Conservation (phyloP, 2,888 invertebrate genomes). For the Phengaris alcon region DNA sequence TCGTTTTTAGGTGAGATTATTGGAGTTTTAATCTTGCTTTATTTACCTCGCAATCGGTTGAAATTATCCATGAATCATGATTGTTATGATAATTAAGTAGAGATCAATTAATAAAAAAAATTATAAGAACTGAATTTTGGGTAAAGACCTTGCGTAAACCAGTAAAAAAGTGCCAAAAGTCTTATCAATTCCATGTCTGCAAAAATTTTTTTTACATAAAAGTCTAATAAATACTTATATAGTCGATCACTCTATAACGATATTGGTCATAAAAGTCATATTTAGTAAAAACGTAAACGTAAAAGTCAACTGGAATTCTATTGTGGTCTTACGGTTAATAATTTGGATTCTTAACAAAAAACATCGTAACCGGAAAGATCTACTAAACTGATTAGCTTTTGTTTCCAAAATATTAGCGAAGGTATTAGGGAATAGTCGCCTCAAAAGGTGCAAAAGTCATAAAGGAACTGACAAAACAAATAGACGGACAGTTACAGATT, state of each 20-base stretch:
- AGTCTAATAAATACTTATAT: too few species aligned
- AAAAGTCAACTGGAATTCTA: background rate
- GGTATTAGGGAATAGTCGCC: slow-evolving; percentile 49
- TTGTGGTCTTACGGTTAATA: background rate
- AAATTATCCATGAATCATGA: background rate
- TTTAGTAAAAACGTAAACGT: too few species aligned
- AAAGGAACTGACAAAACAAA: slow-evolving; percentile 54
- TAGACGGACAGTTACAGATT: slow-evolving; percentile 75
- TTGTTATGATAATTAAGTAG: background rate
- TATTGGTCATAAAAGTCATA: too few species aligned
- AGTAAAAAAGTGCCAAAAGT: too few species aligned
- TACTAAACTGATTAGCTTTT: background rate
- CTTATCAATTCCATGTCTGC: too few species aligned
- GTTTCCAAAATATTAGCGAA: slow-evolving; percentile 1
- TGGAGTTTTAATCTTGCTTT: background rate
- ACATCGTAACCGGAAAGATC: background rate
- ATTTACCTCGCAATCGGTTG: background rate
- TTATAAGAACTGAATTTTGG: too few species aligned
- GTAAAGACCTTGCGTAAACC: too few species aligned
- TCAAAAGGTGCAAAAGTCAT: slow-evolving; percentile 67
- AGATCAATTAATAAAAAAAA: too few species aligned
- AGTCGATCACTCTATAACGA: too few species aligned
- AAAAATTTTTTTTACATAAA: too few species aligned
- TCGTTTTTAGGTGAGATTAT: slow-evolving; percentile 10
- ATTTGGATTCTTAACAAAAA: background rate